Evolutionary conservation across 2,888 invertebrate species (phyloP), one percentile per base, ranked within the genome.

Genomic region (Dysmachus trigonus): DNA sequence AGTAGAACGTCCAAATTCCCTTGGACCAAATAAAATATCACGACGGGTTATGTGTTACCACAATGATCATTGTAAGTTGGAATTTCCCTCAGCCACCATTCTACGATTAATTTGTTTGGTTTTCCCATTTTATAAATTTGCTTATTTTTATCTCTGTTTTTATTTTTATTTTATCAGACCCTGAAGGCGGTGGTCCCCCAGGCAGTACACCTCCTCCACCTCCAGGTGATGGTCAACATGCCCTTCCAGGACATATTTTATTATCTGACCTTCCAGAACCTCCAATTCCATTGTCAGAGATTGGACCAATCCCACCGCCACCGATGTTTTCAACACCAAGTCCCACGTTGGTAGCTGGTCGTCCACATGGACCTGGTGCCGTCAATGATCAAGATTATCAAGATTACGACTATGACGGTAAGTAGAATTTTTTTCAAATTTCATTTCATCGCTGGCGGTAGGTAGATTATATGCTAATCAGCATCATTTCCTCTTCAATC

Each of bases 311-410:
- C 92, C 97, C 97, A 90, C 98, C 98, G 90, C 98, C 98, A 90
- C 98, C 98, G 89, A 98, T 98, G 98, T 98, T 98, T 94, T 97
- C 97, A 92, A 97, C 97, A 90, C 96, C 96, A 88, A 96, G 96
- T 92, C 96, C 96, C 88, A 94, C 93, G 88, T 93, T 95, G 89
- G 92, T 94, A 88, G 92, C 93, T 88, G 93, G 94, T 89, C 94
- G 93, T 89, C 92, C 92, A 88, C 93, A 93, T 89, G 92, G 92
- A 88, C 92, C 92, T 88, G 92, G 92, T 89, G 91, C 91, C 87
- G 89, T 91, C 87, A 90, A 91, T 88, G 91, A 91, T 90, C 91
- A 91, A 89, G 91, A 91, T 88, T 92, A 91, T 89, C 91, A 91
- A 89, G 94, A 95, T 90, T 95, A 94, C 90, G 94, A 95, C 91